Base-by-base conservation (phyloP, 2,797 vertebrate species). In the Propithecus perrieri region DNA sequence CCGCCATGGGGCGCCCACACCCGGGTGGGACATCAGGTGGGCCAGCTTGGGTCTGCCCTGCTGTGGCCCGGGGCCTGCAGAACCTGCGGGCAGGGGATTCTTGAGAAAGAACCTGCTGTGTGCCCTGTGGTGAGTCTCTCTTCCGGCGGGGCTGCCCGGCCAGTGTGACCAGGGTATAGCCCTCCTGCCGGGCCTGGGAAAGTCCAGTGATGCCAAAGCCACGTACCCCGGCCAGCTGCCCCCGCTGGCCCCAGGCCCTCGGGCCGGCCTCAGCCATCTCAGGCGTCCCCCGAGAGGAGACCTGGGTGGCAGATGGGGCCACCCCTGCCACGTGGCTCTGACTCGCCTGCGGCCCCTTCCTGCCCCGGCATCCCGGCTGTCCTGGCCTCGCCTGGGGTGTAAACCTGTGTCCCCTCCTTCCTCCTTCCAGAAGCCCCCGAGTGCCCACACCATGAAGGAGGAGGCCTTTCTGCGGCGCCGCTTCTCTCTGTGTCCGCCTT, bases 381-480 rank as follows among this genome's bases (percentile, higher is more conserved):
- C 48, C 12, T 1, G 7, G 22, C 3, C n/a, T 59, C 3, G 0
- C 2, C 0, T 15, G 30, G 48, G n/a, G 13, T 7, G 35, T 87
- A 48, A 95, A 76, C n/a, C 1, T 0, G 0, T 4, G 53, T 7
- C 26, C 24, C 2, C 63, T 1, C 33, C 3, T 14, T 18, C 89
- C 97, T 95, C 57, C 85, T 97, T 97, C 84, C 98, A 99, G 99
- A 99, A 99, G 98, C 98, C 98, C 63, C 99, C 98, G 97, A 98
- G 98, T 97, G 95, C 98, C 97, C 99, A 98, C 98, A 98, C 98
- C 98, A 99, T 99, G 99, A 99, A 99, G 99, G 99, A 99, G 98
- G 99, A 99, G 98, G 99, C 99, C 98, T 99, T 99, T 89, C 99
- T 99, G 86, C 99, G 99, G 48, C 99, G 99, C 96, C 99, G 99